These are phyloP conservation scores for Sialia sialis DNA, from an alignment of 2,113 vertebrate genomes.

Conservation along the genomic window DNA sequence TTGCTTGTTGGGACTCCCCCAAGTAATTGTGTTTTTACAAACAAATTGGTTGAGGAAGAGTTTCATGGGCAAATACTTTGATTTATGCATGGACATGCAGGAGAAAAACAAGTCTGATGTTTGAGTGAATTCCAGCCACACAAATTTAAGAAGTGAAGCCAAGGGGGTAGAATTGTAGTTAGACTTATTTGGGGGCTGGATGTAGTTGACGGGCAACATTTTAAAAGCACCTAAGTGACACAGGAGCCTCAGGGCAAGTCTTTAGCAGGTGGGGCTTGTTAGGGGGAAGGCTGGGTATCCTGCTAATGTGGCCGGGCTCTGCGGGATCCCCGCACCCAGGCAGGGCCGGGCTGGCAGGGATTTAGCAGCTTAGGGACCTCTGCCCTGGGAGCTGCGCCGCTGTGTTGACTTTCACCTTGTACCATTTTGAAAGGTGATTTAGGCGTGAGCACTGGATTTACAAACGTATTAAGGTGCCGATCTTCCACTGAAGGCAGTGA, in stretches of 20 bases:
- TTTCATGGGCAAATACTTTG: slow-evolving; percentile 3
- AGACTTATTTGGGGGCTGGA: slow-evolving; percentile 8
- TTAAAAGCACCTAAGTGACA: slow-evolving; percentile 46
- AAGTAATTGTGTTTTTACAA: background rate
- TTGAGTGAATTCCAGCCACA: slow-evolving; percentile 3
- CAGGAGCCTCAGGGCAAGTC: slow-evolving; percentile 14
- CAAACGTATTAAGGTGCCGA: slow-evolving; percentile 10
- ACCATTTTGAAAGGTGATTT: slow-evolving; percentile 43
- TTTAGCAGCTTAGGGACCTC: slow-evolving; percentile 62
- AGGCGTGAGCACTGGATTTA: slow-evolving; percentile 52
- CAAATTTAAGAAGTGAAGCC: background rate
- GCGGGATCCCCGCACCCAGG: background rate
- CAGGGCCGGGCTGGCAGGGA: background rate
- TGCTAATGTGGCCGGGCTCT: background rate
- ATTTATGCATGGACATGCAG: background rate
- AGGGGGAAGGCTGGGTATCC: background rate
- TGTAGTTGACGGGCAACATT: slow-evolving; percentile 43
- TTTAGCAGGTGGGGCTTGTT: slow-evolving; percentile 12
- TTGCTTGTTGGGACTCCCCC: slow-evolving; percentile 1
- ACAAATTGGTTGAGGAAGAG: background rate
- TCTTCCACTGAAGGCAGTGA: background rate
- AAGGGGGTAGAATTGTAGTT: slow-evolving; percentile 13
- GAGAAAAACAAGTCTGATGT: background rate
- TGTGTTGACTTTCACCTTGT: slow-evolving; percentile 22
- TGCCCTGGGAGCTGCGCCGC: background rate